A percentile compares a stretch with the other conserved stretches of the same genome.
These are phyloP conservation scores for Sinodicranocentrus sp. DNA, from an alignment of 2,888 invertebrate genomes.

Conservation along the genomic window DNA sequence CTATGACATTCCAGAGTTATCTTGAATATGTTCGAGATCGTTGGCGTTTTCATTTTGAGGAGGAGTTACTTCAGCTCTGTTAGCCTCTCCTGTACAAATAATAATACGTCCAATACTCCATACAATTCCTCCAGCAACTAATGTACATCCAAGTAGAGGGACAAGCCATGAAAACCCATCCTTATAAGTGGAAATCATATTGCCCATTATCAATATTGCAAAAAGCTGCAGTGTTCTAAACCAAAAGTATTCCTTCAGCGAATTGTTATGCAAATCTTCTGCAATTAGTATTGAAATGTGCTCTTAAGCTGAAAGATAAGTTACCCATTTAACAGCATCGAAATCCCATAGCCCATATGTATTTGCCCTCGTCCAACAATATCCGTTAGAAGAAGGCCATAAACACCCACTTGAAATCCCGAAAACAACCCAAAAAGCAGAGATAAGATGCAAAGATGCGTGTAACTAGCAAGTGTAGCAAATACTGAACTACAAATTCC, in stretches of 20 bases:
- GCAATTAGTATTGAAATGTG: background rate
- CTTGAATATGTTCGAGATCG: no score
- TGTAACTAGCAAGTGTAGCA: background rate
- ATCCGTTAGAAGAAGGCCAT: conserved; percentile 60
- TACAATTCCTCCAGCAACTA: conserved; percentile 11
- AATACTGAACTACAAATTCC: conserved; percentile 50
- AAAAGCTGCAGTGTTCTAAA: conserved; percentile 32
- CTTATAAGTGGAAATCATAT: background rate
- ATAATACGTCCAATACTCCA: conserved; percentile 39
- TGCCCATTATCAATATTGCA: conserved; percentile 31
- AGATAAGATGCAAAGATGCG: conserved; percentile 10
- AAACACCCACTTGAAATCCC: conserved; percentile 64
- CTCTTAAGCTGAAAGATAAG: no score
- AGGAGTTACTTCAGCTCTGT: no score
- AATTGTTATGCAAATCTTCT: no score
- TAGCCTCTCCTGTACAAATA: no score
- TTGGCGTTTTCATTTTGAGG: no score
- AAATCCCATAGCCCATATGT: conserved; percentile 64
- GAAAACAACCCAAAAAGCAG: conserved; percentile 48
- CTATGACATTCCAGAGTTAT: no score
- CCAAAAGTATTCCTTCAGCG: no score
- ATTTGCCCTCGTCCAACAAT: conserved; percentile 60
- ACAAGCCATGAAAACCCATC: conserved; percentile 35
- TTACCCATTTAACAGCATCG: conserved; percentile 69
- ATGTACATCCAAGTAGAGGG: conserved; percentile 33